Evolutionary conservation across 53 echinoderm and acorn worm species (phyloP).

Genomic region (Stichopus horrens): DNA sequence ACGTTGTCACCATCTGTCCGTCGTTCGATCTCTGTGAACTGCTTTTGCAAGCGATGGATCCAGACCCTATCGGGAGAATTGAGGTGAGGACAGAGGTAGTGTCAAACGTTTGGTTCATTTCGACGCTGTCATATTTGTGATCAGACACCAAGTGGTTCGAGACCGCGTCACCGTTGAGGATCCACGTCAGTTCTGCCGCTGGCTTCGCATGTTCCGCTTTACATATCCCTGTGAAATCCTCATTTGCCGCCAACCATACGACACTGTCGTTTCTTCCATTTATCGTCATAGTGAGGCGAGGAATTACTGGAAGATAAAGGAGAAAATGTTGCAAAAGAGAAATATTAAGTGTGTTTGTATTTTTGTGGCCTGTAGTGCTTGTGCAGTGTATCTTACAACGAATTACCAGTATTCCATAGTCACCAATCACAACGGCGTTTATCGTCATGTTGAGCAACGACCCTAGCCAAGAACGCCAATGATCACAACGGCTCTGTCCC

Average conservation of each 20-base stretch:
- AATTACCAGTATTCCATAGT: too few relatives aligned
- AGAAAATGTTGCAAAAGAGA: background rate
- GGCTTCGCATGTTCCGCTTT: background rate
- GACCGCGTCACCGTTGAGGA: background rate
- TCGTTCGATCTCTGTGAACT: background rate
- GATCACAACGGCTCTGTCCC: too few relatives aligned
- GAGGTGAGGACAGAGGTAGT: background rate
- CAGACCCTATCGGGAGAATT: background rate
- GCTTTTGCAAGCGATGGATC: background rate
- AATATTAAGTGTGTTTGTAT: too few relatives aligned
- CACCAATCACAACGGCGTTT: too few relatives aligned
- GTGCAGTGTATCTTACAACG: too few relatives aligned
- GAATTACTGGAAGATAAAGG: background rate
- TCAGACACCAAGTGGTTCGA: background rate
- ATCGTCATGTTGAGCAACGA: too few relatives aligned
- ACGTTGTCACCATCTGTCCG: background rate
- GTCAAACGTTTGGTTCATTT: background rate
- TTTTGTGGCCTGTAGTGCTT: too few relatives aligned
- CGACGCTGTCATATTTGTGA: background rate
- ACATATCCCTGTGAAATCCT: background rate
- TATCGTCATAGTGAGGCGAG: background rate
- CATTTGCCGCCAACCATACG: background rate
- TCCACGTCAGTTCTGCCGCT: background rate
- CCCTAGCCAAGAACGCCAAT: too few relatives aligned
- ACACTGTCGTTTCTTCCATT: background rate